These are phyloP conservation scores for fruit fly (Drosophila melanogaster) DNA, from an alignment of 1,140 invertebrate species.

Conservation along the genomic window DNA sequence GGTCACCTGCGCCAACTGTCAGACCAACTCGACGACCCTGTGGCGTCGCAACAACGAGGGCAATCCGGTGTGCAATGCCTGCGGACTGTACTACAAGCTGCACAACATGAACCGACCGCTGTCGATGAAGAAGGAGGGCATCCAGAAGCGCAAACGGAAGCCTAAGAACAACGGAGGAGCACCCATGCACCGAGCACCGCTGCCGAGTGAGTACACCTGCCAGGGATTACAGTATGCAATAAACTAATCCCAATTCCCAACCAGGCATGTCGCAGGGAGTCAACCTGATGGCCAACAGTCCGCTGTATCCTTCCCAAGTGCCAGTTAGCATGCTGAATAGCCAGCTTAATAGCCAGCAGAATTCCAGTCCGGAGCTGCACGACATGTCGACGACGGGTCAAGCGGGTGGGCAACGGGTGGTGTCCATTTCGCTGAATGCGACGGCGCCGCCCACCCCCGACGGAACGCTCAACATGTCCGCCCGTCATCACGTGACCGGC, in stretches of 20 bases:
- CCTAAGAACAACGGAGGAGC: slow-evolving; percentile 89
- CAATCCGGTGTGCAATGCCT: slow-evolving; percentile 97
- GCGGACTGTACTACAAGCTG: slow-evolving; percentile 96
- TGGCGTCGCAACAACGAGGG: slow-evolving; percentile 95
- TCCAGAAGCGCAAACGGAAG: slow-evolving; percentile 96
- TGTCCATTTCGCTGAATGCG: slow-evolving; percentile 52
- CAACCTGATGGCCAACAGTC: slow-evolving; percentile 56
- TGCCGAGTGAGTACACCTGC: slow-evolving; percentile 69
- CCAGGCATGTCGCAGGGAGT: slow-evolving; percentile 70
- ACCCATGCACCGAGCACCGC: slow-evolving; percentile 71
- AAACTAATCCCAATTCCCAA: slow-evolving; percentile 3
- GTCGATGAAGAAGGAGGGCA: slow-evolving; percentile 98
- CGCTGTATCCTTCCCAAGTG: slow-evolving; percentile 76
- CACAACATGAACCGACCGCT: slow-evolving; percentile 94
- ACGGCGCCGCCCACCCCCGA: slow-evolving; percentile 54
- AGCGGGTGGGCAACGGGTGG: slow-evolving; percentile 39
- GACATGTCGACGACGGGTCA: slow-evolving; percentile 73
- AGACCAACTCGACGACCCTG: slow-evolving; percentile 93
- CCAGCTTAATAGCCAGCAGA: slow-evolving; percentile 53
- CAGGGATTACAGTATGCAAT: not conserved
- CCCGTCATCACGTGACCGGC: slow-evolving; percentile 71
- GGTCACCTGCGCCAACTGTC: slow-evolving; percentile 95
- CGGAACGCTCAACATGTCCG: slow-evolving; percentile 70
- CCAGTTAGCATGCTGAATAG: slow-evolving; percentile 43
- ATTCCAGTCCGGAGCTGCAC: slow-evolving; percentile 69